Evolutionary conservation across 2,888 invertebrate genomes (phyloP).

Genomic region (Oligia latruncula): DNA sequence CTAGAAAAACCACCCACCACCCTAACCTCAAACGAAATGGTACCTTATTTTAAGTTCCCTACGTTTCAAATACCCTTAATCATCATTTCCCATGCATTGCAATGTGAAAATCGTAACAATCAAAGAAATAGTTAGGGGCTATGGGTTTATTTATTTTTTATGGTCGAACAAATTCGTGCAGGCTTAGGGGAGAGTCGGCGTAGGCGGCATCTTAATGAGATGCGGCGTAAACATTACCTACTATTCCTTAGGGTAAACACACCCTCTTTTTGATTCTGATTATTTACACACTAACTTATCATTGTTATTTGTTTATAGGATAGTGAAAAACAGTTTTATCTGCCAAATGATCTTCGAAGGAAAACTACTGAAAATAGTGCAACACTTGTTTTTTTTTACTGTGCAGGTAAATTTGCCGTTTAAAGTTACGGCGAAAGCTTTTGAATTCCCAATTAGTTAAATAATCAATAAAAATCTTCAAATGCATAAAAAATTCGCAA

Average conservation of each 20-base stretch:
- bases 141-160: constrained; percentile 83
- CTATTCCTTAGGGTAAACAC: constrained; percentile 80
- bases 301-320: constrained; percentile 61
- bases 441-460: no score
- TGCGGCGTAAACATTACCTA: constrained; percentile 82
- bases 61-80: constrained; percentile 4
- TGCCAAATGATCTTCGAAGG: background rate
- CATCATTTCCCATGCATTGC: constrained; percentile 33
- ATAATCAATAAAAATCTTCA: no score
- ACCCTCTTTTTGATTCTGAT: constrained; percentile 65
- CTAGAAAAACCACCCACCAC: constrained; percentile 5
- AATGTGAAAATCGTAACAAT: constrained; percentile 62
- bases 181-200: constrained; percentile 66
- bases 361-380: background rate
- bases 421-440: no score
- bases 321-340: no score
- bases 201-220: constrained; percentile 82
- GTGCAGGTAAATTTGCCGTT: no score
- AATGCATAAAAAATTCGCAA: no score
- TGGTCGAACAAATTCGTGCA: constrained; percentile 79
- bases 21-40: background rate
- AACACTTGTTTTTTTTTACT: no score
- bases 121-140: constrained; percentile 72
- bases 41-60: rapidly evolving
- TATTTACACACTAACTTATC: constrained; percentile 69